Conservation (phyloP, 2,797 vertebrate genomes). For the Steatocranus sp. region DNA sequence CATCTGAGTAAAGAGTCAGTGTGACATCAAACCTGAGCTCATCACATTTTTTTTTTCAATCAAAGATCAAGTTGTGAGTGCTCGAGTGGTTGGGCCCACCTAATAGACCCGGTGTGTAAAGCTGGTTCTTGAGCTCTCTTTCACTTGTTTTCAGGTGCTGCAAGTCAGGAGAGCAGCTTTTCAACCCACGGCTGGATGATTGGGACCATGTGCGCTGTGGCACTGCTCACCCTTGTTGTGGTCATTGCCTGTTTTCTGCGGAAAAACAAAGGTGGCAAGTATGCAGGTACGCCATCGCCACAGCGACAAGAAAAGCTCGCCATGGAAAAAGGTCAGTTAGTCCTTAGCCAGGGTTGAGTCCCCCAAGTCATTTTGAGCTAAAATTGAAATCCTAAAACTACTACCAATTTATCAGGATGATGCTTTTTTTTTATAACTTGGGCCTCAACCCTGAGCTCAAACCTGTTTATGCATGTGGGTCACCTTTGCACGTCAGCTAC, state of each 20-base stretch:
- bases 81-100: neutral
- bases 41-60: neutral
- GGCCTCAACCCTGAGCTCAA: neutral
- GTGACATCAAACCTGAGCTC: neutral
- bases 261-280: constrained; percentile 92
- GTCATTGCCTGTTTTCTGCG: constrained; percentile 87
- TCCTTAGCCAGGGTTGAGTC: constrained; percentile 21
- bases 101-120: neutral
- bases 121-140: neutral
- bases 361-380: neutral
- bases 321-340: constrained; percentile 69
- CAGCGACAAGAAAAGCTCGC: constrained; percentile 55
- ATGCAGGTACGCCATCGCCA: constrained; percentile 84
- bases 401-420: neutral
- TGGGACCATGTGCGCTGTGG: constrained; percentile 87
- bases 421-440: neutral
- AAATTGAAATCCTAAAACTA: neutral
- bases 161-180: constrained; percentile 62
- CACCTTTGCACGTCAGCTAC: neutral
- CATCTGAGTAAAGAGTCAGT: neutral
- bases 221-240: constrained; percentile 81
- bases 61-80: constrained; percentile 6
- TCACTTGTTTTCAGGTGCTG: constrained; percentile 64
- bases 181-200: constrained; percentile 88
- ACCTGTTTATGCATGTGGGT: neutral